phyloP scores from a whole-genome alignment of 2,113 vertebrate genomes.

The Deroptyus accipitrinus region DNA sequence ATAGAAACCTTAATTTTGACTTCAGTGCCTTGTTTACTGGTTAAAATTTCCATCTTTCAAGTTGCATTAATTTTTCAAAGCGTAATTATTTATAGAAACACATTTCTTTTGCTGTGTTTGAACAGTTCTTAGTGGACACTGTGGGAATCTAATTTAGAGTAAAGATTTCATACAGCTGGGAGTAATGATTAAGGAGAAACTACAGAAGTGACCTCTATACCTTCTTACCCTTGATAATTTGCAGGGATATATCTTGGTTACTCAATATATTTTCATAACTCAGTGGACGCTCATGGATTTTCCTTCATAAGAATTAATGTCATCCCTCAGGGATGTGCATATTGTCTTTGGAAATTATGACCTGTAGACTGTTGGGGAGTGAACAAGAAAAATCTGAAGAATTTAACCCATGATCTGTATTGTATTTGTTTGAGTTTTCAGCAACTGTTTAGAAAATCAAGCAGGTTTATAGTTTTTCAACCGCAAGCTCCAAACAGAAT shows the following conservation, averaged over 20 bases:
- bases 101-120: not conserved
- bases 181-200: not conserved
- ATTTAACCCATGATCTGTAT: not conserved
- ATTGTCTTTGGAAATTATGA: not conserved
- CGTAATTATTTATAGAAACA: conserved; percentile 2
- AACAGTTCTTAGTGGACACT: not conserved
- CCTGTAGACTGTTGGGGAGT: not conserved
- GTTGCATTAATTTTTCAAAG: conserved; percentile 36
- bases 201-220: not conserved
- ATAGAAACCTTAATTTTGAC: not conserved
- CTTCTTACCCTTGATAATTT: not conserved
- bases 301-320: not conserved
- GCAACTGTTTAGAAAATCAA: not conserved
- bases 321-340: not conserved
- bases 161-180: not conserved
- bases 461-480: not conserved
- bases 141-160: not conserved
- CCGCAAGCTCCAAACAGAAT: not conserved
- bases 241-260: not conserved
- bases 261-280: not conserved
- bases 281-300: not conserved
- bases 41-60: not conserved
- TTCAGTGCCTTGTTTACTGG: not conserved
- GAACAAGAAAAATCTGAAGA: not conserved
- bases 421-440: not conserved